A percentile compares a stretch with the other conserved stretches of the same genome.
These are phyloP conservation scores for Tapirus indicus DNA, from an alignment of 2,797 vertebrate genomes.

Conservation along the genomic window DNA sequence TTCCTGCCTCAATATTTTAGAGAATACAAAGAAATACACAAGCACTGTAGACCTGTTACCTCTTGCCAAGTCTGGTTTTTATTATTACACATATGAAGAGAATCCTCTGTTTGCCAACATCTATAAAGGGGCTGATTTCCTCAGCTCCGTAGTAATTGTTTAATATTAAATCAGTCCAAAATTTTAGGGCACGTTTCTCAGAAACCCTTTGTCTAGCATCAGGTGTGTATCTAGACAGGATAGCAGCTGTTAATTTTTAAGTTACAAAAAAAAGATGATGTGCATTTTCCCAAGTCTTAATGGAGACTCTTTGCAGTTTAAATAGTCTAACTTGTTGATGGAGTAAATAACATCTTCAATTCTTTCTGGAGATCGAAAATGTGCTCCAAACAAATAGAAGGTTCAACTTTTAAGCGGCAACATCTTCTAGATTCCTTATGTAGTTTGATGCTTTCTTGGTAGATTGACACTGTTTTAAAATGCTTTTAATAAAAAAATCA, in stretches of 20 bases:
- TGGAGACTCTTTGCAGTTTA: conserved; percentile 61
- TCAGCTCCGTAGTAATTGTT: conserved; percentile 66
- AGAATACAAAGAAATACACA: conserved; percentile 70
- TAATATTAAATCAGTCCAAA: conserved; percentile 72
- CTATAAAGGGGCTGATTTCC: conserved; percentile 69
- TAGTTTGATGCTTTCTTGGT: neutral
- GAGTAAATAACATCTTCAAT: neutral
- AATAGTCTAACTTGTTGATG: conserved; percentile 41
- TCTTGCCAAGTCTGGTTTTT: conserved; percentile 82
- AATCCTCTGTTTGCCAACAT: conserved; percentile 1
- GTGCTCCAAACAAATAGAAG: conserved; percentile 53
- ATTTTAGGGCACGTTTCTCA: conserved; percentile 75
- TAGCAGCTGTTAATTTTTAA: conserved; percentile 81
- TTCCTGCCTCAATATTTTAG: conserved; percentile 50
- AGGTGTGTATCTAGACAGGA: conserved; percentile 64
- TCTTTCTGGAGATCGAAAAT: conserved; percentile 68
- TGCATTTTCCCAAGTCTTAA: conserved; percentile 69
- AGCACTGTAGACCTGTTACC: conserved; percentile 59
- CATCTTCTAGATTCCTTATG: neutral
- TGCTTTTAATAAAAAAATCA: conserved; percentile 46
- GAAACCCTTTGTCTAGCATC: conserved; percentile 77
- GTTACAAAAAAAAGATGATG: conserved; percentile 22
- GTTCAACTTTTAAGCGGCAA: neutral
- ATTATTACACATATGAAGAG: conserved; percentile 48
- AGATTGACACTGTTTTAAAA: neutral